These are phyloP conservation scores for Zygaena filipendulae DNA, from an alignment of 2,888 invertebrate genomes.

Conservation along the genomic window DNA sequence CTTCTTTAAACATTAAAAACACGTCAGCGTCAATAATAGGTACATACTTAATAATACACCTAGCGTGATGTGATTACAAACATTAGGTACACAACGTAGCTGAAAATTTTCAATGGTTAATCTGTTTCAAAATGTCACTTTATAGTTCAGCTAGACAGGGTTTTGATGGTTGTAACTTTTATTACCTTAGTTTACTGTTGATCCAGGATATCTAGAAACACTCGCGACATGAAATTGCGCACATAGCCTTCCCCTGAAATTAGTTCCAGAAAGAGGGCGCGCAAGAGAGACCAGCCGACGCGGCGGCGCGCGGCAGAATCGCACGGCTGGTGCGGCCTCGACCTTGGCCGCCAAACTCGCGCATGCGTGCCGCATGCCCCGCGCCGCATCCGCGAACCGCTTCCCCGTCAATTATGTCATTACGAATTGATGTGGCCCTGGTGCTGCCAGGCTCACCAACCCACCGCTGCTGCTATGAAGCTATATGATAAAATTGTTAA, in stretches of 20 bases:
- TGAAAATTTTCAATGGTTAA: too few species aligned
- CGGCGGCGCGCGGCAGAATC: constrained; percentile 64
- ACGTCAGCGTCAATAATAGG: too few species aligned
- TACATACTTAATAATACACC: too few species aligned
- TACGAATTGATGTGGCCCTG: constrained; percentile 45
- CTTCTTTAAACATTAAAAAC: too few species aligned
- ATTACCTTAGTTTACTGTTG: too few species aligned
- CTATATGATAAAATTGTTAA: constrained; percentile 29
- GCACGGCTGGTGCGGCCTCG: constrained; percentile 56
- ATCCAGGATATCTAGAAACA: too few species aligned
- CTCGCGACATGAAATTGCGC: constrained; percentile 47
- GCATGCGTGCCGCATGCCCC: constrained; percentile 56
- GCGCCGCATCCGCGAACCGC: constrained; percentile 21
- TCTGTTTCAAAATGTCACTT: too few species aligned
- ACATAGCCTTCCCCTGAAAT: constrained; percentile 34
- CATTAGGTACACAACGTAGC: too few species aligned
- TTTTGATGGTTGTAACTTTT: too few species aligned
- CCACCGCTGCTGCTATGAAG: constrained; percentile 43
- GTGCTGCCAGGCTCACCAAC: constrained; percentile 56
- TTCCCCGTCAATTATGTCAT: constrained; percentile 64
- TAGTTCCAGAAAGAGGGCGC: constrained; percentile 43
- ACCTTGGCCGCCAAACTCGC: constrained; percentile 68
- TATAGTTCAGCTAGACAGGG: too few species aligned
- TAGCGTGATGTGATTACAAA: too few species aligned
- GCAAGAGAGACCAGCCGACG: constrained; percentile 48